A percentile compares a stretch with the other conserved stretches of the same genome.
phyloP scores from a whole-genome alignment of 1,140 invertebrate species.

The Euura saliciscinereae region DNA sequence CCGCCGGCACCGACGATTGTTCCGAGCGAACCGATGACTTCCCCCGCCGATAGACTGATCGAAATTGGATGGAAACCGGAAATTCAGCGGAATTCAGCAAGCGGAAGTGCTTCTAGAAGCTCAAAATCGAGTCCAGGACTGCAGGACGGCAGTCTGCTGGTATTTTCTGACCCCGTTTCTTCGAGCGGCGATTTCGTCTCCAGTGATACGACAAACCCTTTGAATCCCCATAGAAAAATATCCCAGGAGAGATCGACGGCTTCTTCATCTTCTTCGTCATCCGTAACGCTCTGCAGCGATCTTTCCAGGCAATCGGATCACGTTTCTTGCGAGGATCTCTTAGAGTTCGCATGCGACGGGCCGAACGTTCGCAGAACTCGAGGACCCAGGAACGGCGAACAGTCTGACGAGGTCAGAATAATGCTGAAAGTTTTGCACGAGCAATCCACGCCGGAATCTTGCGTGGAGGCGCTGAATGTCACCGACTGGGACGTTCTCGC shows the following conservation, averaged over 20 bases:
- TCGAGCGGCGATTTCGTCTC: background rate
- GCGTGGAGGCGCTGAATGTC: constrained; percentile 79
- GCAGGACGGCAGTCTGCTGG: background rate
- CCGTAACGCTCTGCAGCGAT: constrained; percentile 32
- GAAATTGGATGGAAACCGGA: background rate
- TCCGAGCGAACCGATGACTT: background rate
- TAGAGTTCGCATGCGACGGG: constrained; percentile 88
- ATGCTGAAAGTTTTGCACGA: constrained; percentile 89
- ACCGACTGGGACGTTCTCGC: constrained; percentile 89
- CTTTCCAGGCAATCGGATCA: constrained; percentile 68
- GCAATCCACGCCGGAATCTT: constrained; percentile 79
- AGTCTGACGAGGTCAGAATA: constrained; percentile 89
- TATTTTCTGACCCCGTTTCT: background rate
- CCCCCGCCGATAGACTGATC: background rate
- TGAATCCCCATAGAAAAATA: background rate
- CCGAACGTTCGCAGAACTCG: constrained; percentile 68
- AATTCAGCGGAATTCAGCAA: too few species aligned
- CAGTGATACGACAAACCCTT: background rate
- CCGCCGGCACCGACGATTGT: background rate
- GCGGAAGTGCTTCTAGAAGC: background rate
- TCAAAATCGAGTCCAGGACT: background rate
- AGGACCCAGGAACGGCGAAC: constrained; percentile 79
- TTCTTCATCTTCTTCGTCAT: background rate
- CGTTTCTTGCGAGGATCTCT: constrained; percentile 89
- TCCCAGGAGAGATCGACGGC: constrained; percentile 20